Evolutionary conservation across 2,888 invertebrate genomes (phyloP), one percentile per base, ranked within the genome.

Genomic region (Spisula solida): DNA sequence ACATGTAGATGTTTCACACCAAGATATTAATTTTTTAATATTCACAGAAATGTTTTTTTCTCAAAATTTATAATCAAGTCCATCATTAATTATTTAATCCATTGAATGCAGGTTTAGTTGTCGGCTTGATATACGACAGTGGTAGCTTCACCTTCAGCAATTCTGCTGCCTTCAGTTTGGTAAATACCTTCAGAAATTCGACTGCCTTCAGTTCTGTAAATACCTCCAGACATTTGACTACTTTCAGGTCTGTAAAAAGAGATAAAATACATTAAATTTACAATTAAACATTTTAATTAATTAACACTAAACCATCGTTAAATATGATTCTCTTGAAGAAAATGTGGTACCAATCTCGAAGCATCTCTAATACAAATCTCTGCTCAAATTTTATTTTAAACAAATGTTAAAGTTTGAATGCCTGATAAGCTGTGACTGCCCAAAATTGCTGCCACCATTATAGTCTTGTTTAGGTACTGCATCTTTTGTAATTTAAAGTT

Each of bases 211-310:
- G 81, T 25, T 48, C 80, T 80, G 80, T 25, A 80, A 80, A n/a
- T 8, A 41, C 41, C 41, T 41, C 8, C 41, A 41, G 41, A 41
- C 4, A 41, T 41, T 41, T 8, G 41, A 8, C 81, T 81, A 12
- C 81, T 81, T 20, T 81, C 81, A 5, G 81, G 51, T 48, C 80
- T 80, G 80, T 25, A 80, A 80, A n/a, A 5, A 80, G 12, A 79
- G 8, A 75, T 25, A 75, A 34, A 14, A 34, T 34, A 18, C 1
- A 34, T 34, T 31, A 1, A 70, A 12, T n/a, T 29, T 29, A 70
- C 16, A 6, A 6, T 25, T 18, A 60, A 6, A n/a, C 8, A 20
- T 25, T 20, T 56, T 20, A 25, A 10, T 25, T 60, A 60, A 25
- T n/a, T 10, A 60, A 18, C 8, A 1, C 6, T 60, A 10, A 60